Conservation (phyloP, 2,797 vertebrate species). For the Danio jaintianensis region DNA sequence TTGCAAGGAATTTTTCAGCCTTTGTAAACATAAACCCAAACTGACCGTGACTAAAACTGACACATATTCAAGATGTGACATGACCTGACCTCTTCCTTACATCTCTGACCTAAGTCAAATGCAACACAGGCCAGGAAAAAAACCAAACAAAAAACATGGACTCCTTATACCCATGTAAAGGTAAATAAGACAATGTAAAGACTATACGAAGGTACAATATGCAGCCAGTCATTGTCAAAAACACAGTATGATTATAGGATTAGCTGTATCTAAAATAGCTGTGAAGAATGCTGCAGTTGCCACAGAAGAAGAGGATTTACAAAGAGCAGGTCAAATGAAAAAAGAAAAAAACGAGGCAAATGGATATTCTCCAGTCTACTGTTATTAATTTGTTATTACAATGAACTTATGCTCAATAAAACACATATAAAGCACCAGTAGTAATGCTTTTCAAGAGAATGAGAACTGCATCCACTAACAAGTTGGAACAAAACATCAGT, state of each 20-base stretch:
- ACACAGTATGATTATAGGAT: neutral
- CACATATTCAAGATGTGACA: constrained; percentile 29
- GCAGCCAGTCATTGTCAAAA: neutral
- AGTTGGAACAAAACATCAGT: neutral
- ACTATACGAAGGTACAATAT: neutral
- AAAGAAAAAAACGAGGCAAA: neutral
- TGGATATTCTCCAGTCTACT: constrained; percentile 20
- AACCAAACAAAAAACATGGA: no score
- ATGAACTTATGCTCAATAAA: constrained; percentile 15
- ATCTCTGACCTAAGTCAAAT: constrained; percentile 1
- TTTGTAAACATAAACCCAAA: constrained; percentile 14
- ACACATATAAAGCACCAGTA: neutral
- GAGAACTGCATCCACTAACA: neutral
- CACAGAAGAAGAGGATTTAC: neutral
- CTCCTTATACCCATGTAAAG: constrained; percentile 3
- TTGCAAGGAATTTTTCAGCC: constrained; percentile 1
- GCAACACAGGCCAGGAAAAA: neutral
- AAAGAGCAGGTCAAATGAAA: neutral
- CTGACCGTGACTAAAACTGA: neutral
- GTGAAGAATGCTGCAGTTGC: neutral
- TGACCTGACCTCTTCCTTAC: constrained; percentile 10
- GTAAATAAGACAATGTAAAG: neutral
- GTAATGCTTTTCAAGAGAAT: neutral
- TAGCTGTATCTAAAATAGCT: neutral
- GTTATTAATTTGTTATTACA: constrained; percentile 1